phyloP scores from a whole-genome alignment of 2,797 vertebrate genomes.

The Phaenicophaeus curvirostris region DNA sequence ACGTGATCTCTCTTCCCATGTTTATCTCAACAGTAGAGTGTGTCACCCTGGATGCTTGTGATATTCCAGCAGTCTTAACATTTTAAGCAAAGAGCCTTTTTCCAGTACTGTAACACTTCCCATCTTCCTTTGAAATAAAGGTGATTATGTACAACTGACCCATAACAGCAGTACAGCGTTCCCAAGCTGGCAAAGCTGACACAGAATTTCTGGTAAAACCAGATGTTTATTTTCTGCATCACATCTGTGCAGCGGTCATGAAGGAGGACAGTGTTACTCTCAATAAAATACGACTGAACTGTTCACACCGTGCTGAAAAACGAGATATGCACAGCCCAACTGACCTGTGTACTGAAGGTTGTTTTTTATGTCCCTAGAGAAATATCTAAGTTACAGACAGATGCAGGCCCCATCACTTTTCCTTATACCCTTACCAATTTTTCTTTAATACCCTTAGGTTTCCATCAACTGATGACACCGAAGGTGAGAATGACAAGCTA shows the following conservation, averaged over 20 bases:
- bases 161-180: rapidly evolving
- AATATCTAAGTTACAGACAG: neutral
- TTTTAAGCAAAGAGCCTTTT: neutral
- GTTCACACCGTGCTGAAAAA: neutral
- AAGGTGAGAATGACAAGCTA: neutral
- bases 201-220: neutral
- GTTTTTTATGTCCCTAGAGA: neutral
- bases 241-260: neutral
- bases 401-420: neutral
- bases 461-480: neutral
- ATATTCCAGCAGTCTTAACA: neutral
- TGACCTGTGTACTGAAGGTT: neutral
- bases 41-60: neutral
- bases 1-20: neutral
- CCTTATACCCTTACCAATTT: neutral
- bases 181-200: neutral
- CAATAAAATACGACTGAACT: neutral
- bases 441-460: neutral
- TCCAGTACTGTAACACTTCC: neutral
- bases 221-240: neutral
- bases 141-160: neutral
- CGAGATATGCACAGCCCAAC: no score
- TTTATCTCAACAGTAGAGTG: neutral
- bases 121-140: neutral
- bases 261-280: neutral